Evolutionary conservation across 2,888 invertebrate species (phyloP).

Genomic region (Thalpophila matura): DNA sequence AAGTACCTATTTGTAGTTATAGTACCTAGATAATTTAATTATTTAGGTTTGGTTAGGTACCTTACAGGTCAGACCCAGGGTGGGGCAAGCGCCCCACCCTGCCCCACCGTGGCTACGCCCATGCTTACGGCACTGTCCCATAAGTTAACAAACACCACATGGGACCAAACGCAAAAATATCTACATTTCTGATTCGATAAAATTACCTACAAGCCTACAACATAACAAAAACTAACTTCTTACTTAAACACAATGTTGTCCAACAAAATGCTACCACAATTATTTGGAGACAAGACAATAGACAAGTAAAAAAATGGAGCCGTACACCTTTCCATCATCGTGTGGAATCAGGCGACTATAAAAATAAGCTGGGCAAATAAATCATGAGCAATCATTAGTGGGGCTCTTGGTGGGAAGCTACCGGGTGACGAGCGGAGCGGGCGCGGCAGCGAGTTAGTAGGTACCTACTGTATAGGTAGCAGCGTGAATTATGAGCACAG

Average conservation of each 20-base stretch:
- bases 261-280: constrained; percentile 29
- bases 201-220: constrained; percentile 3
- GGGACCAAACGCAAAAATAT: constrained; percentile 3
- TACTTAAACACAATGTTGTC: constrained; percentile 32
- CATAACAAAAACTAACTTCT: constrained; percentile 17
- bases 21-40: too few species aligned
- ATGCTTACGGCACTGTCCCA: too few species aligned
- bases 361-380: constrained; percentile 85
- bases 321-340: constrained; percentile 76
- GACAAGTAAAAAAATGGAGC: constrained; percentile 57
- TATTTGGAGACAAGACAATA: constrained; percentile 44
- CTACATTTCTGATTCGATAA: background rate
- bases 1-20: too few species aligned
- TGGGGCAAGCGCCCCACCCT: too few species aligned
- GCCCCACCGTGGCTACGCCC: too few species aligned
- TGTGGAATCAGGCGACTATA: constrained; percentile 78
- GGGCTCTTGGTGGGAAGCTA: constrained; percentile 63
- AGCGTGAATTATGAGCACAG: too few species aligned
- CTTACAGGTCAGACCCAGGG: too few species aligned
- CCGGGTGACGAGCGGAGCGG: constrained; percentile 46
- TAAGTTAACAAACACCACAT: background rate
- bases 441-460: constrained; percentile 34
- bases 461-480: background rate
- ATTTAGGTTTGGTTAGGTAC: too few species aligned
- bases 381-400: constrained; percentile 89